Percentiles rank a stretch among this genome's conserved stretches.
These are phyloP conservation scores for Magallana gigas DNA, from an alignment of 1,140 invertebrate genomes.

Conservation along the genomic window DNA sequence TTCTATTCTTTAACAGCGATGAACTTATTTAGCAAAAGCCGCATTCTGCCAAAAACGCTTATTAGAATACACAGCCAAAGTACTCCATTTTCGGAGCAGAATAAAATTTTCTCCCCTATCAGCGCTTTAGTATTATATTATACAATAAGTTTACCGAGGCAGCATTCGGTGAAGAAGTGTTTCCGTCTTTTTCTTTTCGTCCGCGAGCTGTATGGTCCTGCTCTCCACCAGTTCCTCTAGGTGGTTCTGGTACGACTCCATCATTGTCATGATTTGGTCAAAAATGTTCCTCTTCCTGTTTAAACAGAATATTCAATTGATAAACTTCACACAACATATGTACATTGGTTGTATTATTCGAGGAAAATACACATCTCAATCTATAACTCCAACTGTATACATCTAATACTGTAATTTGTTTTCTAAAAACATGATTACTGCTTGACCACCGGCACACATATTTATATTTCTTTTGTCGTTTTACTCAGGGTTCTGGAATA, in stretches of 20 bases:
- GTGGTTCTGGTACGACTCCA: conserved; percentile 97
- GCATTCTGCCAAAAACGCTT: no score
- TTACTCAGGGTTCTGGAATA: no score
- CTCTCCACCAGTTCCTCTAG: conserved; percentile 93
- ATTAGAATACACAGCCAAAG: no score
- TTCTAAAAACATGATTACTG: no score
- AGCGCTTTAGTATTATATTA: no score
- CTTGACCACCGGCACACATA: no score
- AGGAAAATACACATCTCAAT: no score
- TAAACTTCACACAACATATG: background rate
- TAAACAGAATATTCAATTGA: conserved; percentile 6
- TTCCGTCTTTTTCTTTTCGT: conserved; percentile 96
- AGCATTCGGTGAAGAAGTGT: conserved; percentile 94
- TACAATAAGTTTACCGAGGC: conserved; percentile 84
- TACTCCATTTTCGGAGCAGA: background rate
- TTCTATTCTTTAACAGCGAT: no score
- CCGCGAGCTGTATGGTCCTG: conserved; percentile 91
- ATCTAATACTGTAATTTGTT: no score
- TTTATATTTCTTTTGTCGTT: no score
- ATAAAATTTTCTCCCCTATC: background rate
- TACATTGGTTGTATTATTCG: background rate
- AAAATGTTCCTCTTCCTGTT: conserved; percentile 94
- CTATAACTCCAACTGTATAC: no score
- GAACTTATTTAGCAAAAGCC: background rate
- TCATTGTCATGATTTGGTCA: conserved; percentile 96